A percentile compares a stretch with the other conserved stretches of the same genome.
Evolutionary conservation across 2,888 invertebrate genomes (phyloP).

Genomic region (Protodeltote pygarga): DNA sequence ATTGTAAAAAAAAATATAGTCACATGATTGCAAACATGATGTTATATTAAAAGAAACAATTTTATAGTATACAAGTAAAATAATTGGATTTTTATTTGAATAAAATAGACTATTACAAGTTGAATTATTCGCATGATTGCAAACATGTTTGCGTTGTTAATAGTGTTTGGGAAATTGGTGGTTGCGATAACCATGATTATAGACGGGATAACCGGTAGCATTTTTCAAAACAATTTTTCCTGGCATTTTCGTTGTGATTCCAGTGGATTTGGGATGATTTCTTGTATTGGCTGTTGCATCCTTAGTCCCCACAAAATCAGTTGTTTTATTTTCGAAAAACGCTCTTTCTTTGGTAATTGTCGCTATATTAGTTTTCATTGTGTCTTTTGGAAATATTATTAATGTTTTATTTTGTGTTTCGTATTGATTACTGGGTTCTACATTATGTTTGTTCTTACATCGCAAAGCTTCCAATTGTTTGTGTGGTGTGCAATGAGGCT

Average conservation of each 20-base stretch:
- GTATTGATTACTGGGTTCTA: constrained; percentile 31
- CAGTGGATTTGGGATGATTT: constrained; percentile 54
- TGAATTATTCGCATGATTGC: neutral
- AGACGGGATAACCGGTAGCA: neutral
- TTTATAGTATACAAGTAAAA: too few relatives aligned
- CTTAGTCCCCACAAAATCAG: constrained; percentile 17
- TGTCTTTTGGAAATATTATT: constrained; percentile 22
- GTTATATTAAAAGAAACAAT: too few relatives aligned
- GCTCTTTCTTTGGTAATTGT: too few relatives aligned
- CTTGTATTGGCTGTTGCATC: constrained; percentile 58
- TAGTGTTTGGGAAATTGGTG: neutral
- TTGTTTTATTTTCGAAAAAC: constrained; percentile 14
- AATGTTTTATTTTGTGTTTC: constrained; percentile 43
- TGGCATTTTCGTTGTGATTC: constrained; percentile 28
- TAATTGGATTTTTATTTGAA: neutral
- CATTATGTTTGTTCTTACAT: constrained; percentile 27
- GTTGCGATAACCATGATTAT: neutral
- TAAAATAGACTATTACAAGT: neutral
- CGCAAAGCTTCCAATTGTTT: constrained; percentile 8
- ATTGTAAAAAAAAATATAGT: too few relatives aligned
- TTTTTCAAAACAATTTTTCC: neutral
- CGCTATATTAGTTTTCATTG: constrained; percentile 8
- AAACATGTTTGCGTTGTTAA: constrained; percentile 5
- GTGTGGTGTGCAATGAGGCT: constrained; percentile 1
- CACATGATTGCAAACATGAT: too few relatives aligned